Base-by-base conservation (phyloP, 2,113 vertebrate genomes). In the Anguilla rostrata region DNA sequence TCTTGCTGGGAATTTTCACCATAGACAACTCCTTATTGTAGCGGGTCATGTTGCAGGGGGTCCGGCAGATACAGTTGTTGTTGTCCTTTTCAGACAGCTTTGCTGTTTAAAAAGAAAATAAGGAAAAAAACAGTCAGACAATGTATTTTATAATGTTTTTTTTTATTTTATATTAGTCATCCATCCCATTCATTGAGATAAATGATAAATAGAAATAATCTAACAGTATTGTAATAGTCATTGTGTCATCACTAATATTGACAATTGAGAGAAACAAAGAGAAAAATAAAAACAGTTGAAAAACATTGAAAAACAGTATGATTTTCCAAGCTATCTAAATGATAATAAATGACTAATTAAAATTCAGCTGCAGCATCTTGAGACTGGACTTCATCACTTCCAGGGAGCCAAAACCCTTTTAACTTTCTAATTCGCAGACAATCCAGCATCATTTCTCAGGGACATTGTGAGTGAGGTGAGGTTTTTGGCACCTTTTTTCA, bases 11-110 rank as follows among this genome's bases (percentile, higher is more conserved):
- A 90, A 99, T 99, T 93, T 99, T 99, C 89, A 99, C 98, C 98
- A 99, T 99, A 95, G 98, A 99, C 86, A 99, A 95, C 94, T 99
- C 98, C 90, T 99, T 99, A 96, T 97, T 99, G 96, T 98, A 99
- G 80, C 98, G 97, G 75, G 98, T 99, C 94, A 98, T 96, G 95
- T 99, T 99, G 92, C 98, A 99, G 20, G 98, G 98, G 0, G 97
- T 98, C 93, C 97, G 95, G 93, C 98, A 99, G 93, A 97, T 95
- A 94, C 98, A 99, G 95, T 95, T 98, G 85, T 91, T 97, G 93
- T 96, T 97, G 94, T 99, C 98, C 91, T 96, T 94, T n/a, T 97
- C 96, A 0, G 98, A 97, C 87, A 99, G 94, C 89, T 98, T 95
- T 87, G 97, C 98, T 99, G 91, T 7, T 82, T 3, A 2, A 41